phyloP scores from a whole-genome alignment of 2,113 vertebrate genomes.

The Larimichthys crocea region DNA sequence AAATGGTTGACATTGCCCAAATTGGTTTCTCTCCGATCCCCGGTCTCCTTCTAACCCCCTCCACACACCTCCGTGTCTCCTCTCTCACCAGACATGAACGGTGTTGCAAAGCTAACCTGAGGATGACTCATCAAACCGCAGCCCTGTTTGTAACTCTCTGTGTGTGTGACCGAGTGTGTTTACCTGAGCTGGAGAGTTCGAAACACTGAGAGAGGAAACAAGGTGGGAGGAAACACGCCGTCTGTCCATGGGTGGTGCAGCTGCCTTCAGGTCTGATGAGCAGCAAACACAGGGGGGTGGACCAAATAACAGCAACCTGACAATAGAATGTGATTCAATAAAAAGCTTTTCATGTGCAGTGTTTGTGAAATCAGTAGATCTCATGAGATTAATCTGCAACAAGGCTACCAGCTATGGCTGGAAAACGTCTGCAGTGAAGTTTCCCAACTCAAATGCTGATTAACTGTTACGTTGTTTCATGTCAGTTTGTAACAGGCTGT shows the following conservation, averaged over 20 bases:
- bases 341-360: slow-evolving; percentile 7
- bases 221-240: slow-evolving; percentile 1
- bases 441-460: too few relatives aligned
- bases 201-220: slow-evolving; percentile 19
- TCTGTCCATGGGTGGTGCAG: slow-evolving; percentile 7
- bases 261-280: background rate
- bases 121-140: slow-evolving; percentile 51
- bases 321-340: slow-evolving; percentile 5
- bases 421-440: background rate
- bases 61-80: background rate
- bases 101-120: slow-evolving; percentile 4
- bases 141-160: slow-evolving; percentile 10
- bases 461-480: background rate
- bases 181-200: background rate
- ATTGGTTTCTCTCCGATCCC: slow-evolving; percentile 21
- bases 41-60: background rate
- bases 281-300: slow-evolving; percentile 3
- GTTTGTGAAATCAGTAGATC: background rate
- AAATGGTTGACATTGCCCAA: slow-evolving; percentile 42
- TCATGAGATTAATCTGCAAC: background rate
- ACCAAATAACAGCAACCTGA: slow-evolving; percentile 27
- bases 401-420: too few relatives aligned
- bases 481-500: too few relatives aligned
- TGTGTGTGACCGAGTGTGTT: slow-evolving; percentile 24
- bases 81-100: slow-evolving; percentile 6